Evolutionary conservation across 2,113 vertebrate species (phyloP).

Genomic region (Harpagus bidentatus): DNA sequence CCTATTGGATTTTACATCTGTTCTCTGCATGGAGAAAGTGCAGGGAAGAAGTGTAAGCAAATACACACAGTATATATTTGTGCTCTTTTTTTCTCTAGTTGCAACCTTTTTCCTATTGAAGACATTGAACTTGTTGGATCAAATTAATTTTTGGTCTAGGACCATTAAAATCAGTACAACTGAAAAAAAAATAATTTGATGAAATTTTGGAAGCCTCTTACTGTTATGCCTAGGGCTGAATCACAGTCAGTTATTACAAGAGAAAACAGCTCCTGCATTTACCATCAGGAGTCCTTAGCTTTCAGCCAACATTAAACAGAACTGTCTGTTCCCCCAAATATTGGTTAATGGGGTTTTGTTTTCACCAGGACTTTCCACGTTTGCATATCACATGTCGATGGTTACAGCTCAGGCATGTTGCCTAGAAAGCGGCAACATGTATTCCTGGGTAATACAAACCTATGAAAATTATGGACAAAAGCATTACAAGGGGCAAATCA

Average conservation of each 20-base stretch:
- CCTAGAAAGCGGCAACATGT: not conserved
- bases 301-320: not conserved
- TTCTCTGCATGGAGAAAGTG: not conserved
- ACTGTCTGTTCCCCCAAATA: not conserved
- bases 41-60: not conserved
- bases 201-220: not conserved
- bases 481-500: not conserved
- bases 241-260: not conserved
- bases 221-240: not conserved
- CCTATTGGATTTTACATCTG: not conserved
- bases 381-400: not conserved
- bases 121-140: not conserved
- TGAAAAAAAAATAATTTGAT: not conserved
- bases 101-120: not conserved
- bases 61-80: not conserved
- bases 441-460: not conserved
- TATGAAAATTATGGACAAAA: not conserved
- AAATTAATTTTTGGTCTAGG: not conserved
- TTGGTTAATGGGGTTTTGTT: not conserved
- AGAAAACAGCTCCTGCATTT: not conserved
- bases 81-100: not conserved
- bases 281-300: not conserved
- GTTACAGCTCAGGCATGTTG: not conserved
- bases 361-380: not conserved
- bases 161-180: not conserved